Percentiles rank a stretch among this genome's conserved stretches.
These are phyloP conservation scores for Silurus aristotelis DNA, from an alignment of 2,797 vertebrate genomes.

Conservation along the genomic window DNA sequence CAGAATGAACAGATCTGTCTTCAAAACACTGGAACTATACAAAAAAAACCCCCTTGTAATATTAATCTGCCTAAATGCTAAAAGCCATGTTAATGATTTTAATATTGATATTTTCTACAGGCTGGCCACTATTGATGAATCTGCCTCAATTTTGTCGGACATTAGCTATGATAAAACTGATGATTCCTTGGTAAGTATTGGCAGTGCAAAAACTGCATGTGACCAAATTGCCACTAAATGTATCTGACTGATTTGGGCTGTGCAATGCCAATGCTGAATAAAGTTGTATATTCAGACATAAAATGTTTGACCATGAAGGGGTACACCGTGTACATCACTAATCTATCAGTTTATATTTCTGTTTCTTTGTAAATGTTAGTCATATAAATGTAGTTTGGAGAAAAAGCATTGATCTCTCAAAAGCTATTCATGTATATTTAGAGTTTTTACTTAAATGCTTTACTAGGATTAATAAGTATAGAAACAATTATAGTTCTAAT, in stretches of 20 bases:
- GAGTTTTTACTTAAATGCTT: neutral
- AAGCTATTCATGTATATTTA: neutral
- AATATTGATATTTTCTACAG: conserved; percentile 60
- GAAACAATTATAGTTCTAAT: neutral
- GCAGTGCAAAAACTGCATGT: neutral
- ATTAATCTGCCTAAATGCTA: neutral
- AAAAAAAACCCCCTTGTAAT: neutral
- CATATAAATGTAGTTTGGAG: neutral
- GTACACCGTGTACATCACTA: no score
- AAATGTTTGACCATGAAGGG: no score
- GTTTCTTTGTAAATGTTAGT: neutral
- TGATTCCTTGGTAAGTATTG: conserved; percentile 85
- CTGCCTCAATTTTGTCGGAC: conserved; percentile 92
- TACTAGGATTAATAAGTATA: neutral
- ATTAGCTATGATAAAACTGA: conserved; percentile 98
- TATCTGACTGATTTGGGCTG: neutral
- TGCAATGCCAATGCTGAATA: neutral
- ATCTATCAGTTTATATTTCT: no score
- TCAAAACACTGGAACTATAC: neutral
- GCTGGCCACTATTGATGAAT: conserved; percentile 92
- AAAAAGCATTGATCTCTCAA: neutral
- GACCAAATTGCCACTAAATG: neutral
- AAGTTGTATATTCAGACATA: neutral
- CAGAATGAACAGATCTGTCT: neutral
- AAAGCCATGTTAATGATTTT: neutral